phyloP scores from a whole-genome alignment of 2,888 invertebrate species.

The Lacanobia wlatinum region DNA sequence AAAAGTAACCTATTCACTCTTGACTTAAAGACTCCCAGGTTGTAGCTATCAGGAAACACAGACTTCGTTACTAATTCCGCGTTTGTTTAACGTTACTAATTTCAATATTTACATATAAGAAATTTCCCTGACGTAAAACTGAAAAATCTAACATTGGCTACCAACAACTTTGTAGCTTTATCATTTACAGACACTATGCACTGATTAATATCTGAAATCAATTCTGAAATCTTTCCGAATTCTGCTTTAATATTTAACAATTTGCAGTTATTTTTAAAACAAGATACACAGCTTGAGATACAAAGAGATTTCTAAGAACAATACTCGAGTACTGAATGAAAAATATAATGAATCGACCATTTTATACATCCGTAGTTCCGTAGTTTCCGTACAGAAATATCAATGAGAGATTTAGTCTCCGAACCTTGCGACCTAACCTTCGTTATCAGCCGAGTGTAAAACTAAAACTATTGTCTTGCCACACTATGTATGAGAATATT shows the following conservation, averaged over 20 bases:
- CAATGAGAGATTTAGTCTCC: constrained; percentile 44
- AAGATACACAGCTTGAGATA: background rate
- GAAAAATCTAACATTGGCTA: background rate
- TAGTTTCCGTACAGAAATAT: constrained; percentile 16
- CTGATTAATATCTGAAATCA: background rate
- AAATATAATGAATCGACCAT: constrained; percentile 26
- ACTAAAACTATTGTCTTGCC: constrained; percentile 60
- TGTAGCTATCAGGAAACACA: too few species aligned
- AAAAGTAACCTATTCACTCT: too few species aligned
- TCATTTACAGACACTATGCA: background rate
- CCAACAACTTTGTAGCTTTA: background rate
- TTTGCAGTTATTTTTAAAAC: background rate
- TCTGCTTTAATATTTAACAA: background rate
- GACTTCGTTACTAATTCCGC: too few species aligned
- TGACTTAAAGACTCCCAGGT: too few species aligned
- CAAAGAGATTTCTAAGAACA: constrained; percentile 6
- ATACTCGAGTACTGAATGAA: constrained; percentile 25
- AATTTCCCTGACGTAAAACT: background rate
- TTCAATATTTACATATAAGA: too few species aligned
- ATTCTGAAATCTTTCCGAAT: background rate
- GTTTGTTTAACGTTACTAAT: too few species aligned
- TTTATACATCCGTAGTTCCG: constrained; percentile 22
- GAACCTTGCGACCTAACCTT: constrained; percentile 63
- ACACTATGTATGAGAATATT: constrained; percentile 57
- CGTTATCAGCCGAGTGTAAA: constrained; percentile 53